phyloP scores from a whole-genome alignment of 2,797 vertebrate species.

The Danio tinwini region DNA sequence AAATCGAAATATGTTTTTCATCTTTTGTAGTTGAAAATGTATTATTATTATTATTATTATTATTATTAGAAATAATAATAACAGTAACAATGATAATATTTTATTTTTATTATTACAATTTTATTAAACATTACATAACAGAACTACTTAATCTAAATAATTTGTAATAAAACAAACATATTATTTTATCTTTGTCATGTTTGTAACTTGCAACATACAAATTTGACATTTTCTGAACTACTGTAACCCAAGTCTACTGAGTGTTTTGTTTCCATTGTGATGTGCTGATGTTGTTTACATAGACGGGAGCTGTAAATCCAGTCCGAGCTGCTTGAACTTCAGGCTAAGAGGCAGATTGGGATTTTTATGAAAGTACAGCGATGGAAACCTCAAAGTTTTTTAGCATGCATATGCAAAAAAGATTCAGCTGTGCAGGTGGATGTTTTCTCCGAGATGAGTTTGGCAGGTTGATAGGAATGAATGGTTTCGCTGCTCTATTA shows the following conservation, averaged over 20 bases:
- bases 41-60: too few species aligned
- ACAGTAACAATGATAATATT: too few species aligned
- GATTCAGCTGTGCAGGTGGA: slow-evolving; percentile 21
- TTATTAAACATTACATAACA: too few species aligned
- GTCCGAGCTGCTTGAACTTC: not conserved
- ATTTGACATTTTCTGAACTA: too few species aligned
- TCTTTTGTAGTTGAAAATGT: too few species aligned
- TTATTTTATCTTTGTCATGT: too few species aligned
- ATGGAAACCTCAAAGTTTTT: not conserved
- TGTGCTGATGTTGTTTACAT: not conserved
- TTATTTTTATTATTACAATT: too few species aligned
- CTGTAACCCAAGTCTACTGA: not conserved
- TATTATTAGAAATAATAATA: too few species aligned
- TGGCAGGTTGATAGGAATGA: slow-evolving; percentile 6
- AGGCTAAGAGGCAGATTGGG: not conserved
- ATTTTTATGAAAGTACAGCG: not conserved
- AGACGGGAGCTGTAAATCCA: not conserved
- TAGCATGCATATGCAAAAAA: slow-evolving; percentile 1
- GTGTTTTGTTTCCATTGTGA: not conserved
- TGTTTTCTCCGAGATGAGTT: slow-evolving; percentile 9
- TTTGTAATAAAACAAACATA: too few species aligned
- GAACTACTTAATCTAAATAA: too few species aligned
- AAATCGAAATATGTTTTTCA: too few species aligned
- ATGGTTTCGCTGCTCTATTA: not conserved
- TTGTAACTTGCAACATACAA: too few species aligned